phyloP scores from a whole-genome alignment of 2,888 invertebrate species.

The Venusia cambrica region DNA sequence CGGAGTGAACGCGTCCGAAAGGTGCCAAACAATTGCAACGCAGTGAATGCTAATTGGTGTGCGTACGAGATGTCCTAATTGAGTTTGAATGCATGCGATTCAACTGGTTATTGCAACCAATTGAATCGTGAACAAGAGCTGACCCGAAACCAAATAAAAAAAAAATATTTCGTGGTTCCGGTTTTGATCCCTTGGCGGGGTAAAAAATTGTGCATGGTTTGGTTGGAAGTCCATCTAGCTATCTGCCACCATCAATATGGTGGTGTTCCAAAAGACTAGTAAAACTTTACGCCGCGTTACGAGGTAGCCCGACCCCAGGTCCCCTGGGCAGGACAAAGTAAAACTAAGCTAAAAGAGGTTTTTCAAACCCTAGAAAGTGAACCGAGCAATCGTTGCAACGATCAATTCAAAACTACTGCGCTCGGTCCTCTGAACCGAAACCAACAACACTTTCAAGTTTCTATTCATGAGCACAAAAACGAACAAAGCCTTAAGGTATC shows the following conservation, averaged over 20 bases:
- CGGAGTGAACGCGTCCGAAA: slow-evolving; percentile 12
- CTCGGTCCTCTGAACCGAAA: slow-evolving; percentile 16
- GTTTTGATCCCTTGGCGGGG: too few species aligned
- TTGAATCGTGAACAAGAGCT: slow-evolving; percentile 4
- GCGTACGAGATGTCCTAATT: slow-evolving; percentile 49
- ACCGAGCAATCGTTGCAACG: slow-evolving; percentile 4
- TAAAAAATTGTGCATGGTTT: too few species aligned
- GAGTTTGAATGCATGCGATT: slow-evolving; percentile 31
- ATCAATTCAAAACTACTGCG: slow-evolving; percentile 15
- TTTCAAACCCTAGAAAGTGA: slow-evolving; percentile 3
- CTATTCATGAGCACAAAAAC: slow-evolving; percentile 11
- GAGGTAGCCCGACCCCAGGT: too few species aligned
- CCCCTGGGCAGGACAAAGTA: too few species aligned
- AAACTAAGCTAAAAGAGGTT: background rate
- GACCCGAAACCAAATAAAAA: too few species aligned
- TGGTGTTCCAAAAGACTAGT: too few species aligned
- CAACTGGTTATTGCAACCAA: slow-evolving; percentile 12
- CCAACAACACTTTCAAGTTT: slow-evolving; percentile 18
- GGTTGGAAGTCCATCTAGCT: too few species aligned
- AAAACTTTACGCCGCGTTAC: too few species aligned
- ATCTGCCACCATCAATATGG: too few species aligned
- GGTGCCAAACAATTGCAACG: slow-evolving; percentile 24
- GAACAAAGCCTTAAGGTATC: slow-evolving; percentile 7
- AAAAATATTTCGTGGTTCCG: too few species aligned
- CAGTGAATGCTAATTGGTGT: slow-evolving; percentile 40